Percentiles rank a stretch among this genome's conserved stretches.
Conservation (phyloP, 2,888 invertebrate genomes). For the Ichneumoninae sp. region DNA sequence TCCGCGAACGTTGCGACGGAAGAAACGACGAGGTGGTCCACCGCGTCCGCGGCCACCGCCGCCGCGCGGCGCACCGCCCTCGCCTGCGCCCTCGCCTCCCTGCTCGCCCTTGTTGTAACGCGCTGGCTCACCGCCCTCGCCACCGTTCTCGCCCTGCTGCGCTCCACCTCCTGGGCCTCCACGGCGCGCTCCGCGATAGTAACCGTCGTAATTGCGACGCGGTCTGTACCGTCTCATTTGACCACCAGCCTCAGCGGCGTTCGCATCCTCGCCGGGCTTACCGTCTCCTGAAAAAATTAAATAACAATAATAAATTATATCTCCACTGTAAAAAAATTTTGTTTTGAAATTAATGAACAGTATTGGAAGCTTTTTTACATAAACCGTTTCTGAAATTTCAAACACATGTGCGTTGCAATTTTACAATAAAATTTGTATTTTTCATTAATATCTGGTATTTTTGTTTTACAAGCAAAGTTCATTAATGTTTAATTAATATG, state of each 20-base stretch:
- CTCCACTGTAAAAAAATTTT: background rate
- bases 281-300: conserved; percentile 75
- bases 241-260: conserved; percentile 81
- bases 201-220: conserved; percentile 84
- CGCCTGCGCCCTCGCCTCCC: conserved; percentile 74
- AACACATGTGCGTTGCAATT: too few species aligned
- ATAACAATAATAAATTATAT: background rate
- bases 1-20: conserved; percentile 91
- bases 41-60: conserved; percentile 84
- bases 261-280: conserved; percentile 83
- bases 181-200: conserved; percentile 84
- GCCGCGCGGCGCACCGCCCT: conserved; percentile 69
- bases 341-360: too few species aligned
- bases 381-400: too few species aligned
- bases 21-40: conserved; percentile 87
- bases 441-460: too few species aligned
- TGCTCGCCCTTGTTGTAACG: conserved; percentile 73
- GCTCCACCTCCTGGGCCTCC: conserved; percentile 62
- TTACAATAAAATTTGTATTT: too few species aligned
- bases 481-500: too few species aligned
- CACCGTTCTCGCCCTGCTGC: conserved; percentile 83
- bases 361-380: too few species aligned
- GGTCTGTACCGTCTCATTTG: conserved; percentile 85
- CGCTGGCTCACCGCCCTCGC: conserved; percentile 77
- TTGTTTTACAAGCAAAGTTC: too few species aligned